phyloP scores from a whole-genome alignment of 1,140 invertebrate genomes.

The Calliopsis andreniformis region DNA sequence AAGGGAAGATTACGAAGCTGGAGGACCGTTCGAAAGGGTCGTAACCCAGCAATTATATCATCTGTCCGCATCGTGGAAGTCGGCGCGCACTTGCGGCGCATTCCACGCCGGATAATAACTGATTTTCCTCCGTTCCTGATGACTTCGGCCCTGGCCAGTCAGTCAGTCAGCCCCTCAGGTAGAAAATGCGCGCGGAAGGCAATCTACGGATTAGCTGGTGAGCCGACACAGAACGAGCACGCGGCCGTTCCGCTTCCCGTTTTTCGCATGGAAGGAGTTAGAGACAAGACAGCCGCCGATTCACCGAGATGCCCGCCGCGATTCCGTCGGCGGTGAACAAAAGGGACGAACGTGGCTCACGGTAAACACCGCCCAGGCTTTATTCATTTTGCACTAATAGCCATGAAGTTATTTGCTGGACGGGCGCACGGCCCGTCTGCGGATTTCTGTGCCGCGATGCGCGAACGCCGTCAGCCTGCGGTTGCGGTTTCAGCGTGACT shows the following conservation, averaged over 20 bases:
- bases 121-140: constrained; percentile 53
- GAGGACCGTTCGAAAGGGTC: constrained; percentile 31
- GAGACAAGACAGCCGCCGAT: constrained; percentile 1
- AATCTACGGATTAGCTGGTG: constrained; percentile 66
- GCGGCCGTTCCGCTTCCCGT: background rate
- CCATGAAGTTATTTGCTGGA: constrained; percentile 47
- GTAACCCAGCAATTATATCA: constrained; percentile 50
- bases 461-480: background rate
- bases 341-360: background rate
- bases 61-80: constrained; percentile 18
- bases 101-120: constrained; percentile 52
- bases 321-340: constrained; percentile 26
- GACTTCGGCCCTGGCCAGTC: constrained; percentile 48
- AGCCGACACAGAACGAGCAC: background rate
- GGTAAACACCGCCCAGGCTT: constrained; percentile 5
- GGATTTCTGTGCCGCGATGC: background rate
- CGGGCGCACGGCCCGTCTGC: background rate
- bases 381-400: constrained; percentile 50
- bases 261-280: constrained; percentile 44
- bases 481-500: background rate
- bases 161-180: constrained; percentile 58
- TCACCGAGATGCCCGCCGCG: background rate
- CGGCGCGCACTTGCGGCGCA: constrained; percentile 45
- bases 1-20: constrained; percentile 18
- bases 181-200: constrained; percentile 45